phyloP scores from a whole-genome alignment of 2,797 vertebrate genomes.

The Pempheris klunzingeri region DNA sequence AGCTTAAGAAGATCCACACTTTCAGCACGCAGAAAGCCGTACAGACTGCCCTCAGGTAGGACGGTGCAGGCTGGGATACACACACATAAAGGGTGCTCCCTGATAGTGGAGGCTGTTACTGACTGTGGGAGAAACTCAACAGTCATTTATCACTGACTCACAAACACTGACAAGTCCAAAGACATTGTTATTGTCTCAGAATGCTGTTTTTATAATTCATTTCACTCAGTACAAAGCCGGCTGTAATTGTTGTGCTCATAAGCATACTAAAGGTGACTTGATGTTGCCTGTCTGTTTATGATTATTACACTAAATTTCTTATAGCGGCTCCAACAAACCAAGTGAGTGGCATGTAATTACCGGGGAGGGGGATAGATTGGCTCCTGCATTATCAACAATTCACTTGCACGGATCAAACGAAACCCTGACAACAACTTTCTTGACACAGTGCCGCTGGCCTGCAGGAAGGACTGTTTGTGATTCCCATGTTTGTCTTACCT shows the following conservation, averaged over 20 bases:
- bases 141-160: constrained; percentile 11
- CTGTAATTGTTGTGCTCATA: neutral
- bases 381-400: constrained; percentile 35
- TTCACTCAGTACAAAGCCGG: neutral
- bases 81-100: neutral
- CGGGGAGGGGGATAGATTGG: constrained; percentile 3
- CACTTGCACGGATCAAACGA: constrained; percentile 36
- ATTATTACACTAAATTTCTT: constrained; percentile 19
- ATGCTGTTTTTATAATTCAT: neutral
- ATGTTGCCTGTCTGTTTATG: constrained; percentile 7
- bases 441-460: constrained; percentile 25
- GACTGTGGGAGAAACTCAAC: neutral
- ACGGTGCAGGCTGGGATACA: neutral
- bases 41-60: too few relatives aligned
- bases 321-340: neutral
- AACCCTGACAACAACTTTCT: constrained; percentile 25
- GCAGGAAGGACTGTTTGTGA: constrained; percentile 41
- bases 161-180: neutral
- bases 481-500: constrained; percentile 29
- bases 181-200: neutral
- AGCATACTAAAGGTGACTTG: neutral
- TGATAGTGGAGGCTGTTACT: constrained; percentile 9
- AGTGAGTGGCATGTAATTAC: constrained; percentile 31
- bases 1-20: neutral
- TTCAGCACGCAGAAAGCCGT: too few relatives aligned